Percentiles rank a stretch among this genome's conserved stretches.
These are phyloP conservation scores for Furcifer pardalis DNA, from an alignment of 2,797 vertebrate species.

Conservation along the genomic window DNA sequence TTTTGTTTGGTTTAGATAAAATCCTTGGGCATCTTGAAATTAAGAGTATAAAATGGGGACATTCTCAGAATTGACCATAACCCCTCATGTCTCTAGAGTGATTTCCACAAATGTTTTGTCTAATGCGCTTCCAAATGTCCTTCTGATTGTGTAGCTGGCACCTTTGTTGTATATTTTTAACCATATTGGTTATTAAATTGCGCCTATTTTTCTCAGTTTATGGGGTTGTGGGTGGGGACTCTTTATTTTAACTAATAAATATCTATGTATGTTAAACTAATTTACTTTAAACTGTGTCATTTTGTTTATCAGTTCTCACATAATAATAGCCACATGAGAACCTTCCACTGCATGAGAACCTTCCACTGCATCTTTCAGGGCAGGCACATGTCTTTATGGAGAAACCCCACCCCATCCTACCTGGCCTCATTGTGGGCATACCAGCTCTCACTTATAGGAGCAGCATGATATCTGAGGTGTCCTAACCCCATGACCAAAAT, in stretches of 20 bases:
- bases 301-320: not conserved
- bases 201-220: not conserved
- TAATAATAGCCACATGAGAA: too few species aligned
- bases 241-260: conserved; percentile 38
- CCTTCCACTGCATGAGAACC: too few species aligned
- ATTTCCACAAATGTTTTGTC: not conserved
- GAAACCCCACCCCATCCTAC: too few species aligned
- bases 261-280: not conserved
- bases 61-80: not conserved
- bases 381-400: too few species aligned
- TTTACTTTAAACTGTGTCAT: not conserved
- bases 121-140: not conserved
- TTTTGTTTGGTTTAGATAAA: not conserved
- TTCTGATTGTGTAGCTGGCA: not conserved
- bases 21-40: not conserved
- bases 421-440: too few species aligned
- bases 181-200: conserved; percentile 24
- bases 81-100: not conserved
- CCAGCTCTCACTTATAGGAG: too few species aligned
- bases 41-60: not conserved
- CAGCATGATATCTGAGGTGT: too few species aligned
- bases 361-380: too few species aligned
- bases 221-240: not conserved
- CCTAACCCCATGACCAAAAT: too few species aligned
- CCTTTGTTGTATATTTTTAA: not conserved